phyloP scores from a whole-genome alignment of 2,888 invertebrate species.

The Chouioia cunea region DNA sequence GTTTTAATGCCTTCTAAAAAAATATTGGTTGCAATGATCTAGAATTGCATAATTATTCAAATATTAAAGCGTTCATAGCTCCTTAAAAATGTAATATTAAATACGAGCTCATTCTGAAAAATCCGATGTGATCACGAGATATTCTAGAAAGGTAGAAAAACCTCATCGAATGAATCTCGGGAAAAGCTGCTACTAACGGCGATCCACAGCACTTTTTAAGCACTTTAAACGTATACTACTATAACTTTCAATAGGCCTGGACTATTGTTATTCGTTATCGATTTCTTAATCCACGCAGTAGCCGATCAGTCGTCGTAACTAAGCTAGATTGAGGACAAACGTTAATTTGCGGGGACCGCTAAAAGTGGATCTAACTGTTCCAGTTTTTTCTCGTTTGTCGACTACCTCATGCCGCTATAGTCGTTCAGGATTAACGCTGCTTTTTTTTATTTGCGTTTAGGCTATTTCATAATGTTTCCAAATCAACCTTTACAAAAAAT shows the following conservation, averaged over 20 bases:
- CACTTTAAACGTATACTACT: conserved; percentile 46
- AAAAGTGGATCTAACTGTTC: conserved; percentile 42
- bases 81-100: background rate
- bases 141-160: conserved; percentile 10
- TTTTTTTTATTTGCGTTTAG: conserved; percentile 16
- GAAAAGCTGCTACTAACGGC: background rate
- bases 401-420: background rate
- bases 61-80: too few species aligned
- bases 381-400: conserved; percentile 36
- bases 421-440: conserved; percentile 26
- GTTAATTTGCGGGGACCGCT: conserved; percentile 47
- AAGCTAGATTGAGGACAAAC: conserved; percentile 48
- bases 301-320: conserved; percentile 54
- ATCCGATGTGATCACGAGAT: background rate
- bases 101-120: background rate
- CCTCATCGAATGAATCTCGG: conserved; percentile 14
- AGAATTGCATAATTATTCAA: too few species aligned
- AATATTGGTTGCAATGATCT: too few species aligned
- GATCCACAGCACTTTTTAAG: too few species aligned
- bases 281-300: conserved; percentile 58
- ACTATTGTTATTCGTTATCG: conserved; percentile 63
- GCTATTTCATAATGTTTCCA: background rate
- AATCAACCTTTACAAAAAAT: too few species aligned
- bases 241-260: conserved; percentile 61
- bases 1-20: too few species aligned